Percentiles rank a stretch among this genome's conserved stretches.
Evolutionary conservation across 2,113 vertebrate species (phyloP).

Genomic region (Bubalus kerabau): DNA sequence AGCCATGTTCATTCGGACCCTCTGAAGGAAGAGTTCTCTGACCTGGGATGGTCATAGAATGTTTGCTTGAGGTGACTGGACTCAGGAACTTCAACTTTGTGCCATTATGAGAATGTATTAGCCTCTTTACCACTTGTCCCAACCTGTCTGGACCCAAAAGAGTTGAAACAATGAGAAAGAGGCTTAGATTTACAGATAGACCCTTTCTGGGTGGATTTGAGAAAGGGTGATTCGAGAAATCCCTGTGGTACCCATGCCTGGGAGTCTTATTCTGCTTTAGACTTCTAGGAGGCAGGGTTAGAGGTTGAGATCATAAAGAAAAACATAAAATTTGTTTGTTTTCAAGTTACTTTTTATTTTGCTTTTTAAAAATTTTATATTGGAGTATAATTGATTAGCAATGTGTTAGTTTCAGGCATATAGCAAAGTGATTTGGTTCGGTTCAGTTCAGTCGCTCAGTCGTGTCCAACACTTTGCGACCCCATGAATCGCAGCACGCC

Average conservation of each 20-base stretch:
- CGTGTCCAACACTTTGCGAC: too few relatives aligned
- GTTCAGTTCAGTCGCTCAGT: too few relatives aligned
- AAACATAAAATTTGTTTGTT: background rate
- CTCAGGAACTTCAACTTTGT: background rate
- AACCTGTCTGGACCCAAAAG: background rate
- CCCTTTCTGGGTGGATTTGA: background rate
- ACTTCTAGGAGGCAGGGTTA: background rate
- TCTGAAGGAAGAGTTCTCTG: background rate
- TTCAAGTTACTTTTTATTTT: background rate
- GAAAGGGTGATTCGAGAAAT: background rate
- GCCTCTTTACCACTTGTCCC: background rate
- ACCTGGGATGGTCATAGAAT: background rate
- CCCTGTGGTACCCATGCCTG: background rate
- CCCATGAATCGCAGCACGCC: too few relatives aligned
- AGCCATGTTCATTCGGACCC: background rate
- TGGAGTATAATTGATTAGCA: background rate
- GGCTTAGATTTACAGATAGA: background rate
- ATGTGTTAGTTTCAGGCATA: background rate
- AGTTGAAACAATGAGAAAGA: background rate
- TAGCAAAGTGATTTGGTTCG: background rate
- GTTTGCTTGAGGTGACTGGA: background rate
- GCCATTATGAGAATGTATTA: background rate
- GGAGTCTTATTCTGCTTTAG: background rate
- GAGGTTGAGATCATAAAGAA: background rate
- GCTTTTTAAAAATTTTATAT: background rate